Base-by-base conservation (phyloP, 1,140 invertebrate genomes). In the Achroia grisella region DNA sequence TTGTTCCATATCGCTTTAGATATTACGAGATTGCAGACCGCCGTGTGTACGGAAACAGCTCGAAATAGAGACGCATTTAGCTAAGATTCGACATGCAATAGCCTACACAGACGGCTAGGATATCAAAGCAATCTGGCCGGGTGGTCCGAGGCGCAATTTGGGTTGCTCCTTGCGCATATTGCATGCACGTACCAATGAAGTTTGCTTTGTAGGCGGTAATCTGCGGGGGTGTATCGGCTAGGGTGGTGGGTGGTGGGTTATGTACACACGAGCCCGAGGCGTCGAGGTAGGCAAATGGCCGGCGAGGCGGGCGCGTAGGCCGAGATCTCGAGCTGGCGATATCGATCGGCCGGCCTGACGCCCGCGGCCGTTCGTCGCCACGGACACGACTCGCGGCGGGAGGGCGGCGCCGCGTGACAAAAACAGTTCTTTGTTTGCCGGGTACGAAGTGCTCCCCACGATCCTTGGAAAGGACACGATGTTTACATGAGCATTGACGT, bases 121-220 rank as follows among this genome's bases (percentile, higher is more conserved):
- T 80, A 78, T 83, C 76, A 80, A 83, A 80, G 78, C 75, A 68
- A 78, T 75, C 68, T 69, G 64, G 52, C 14, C 52, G 49, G 64
- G 50, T 52, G 61, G 63, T 60, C 60, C 56, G 63, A 74, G 68
- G 67, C 64, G 72, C 71, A 75, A 73, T 76, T 75, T 73, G 69
- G 71, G 62, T 59, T 50, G 59, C 67, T 81, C 80, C 77, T 84
- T 81, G 75, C 77, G 77, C 80, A 84, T 80, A 84, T 81, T 80
- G 80, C 75, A 84, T 84, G 76, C 80, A 84, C 77, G 77, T 84
- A 71, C 77, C 80, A 74, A 84, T 78, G 77, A 84, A 84, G 80
- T 81, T 84, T 81, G 80, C 80, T 81, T 81, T 80, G 77, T 81
- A 84, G 80, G 75, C 77, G 74, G 80, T 84, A 84, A 84, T 84